Conservation (phyloP, 2,888 invertebrate genomes). For the Rhaphigaster nebulosa region DNA sequence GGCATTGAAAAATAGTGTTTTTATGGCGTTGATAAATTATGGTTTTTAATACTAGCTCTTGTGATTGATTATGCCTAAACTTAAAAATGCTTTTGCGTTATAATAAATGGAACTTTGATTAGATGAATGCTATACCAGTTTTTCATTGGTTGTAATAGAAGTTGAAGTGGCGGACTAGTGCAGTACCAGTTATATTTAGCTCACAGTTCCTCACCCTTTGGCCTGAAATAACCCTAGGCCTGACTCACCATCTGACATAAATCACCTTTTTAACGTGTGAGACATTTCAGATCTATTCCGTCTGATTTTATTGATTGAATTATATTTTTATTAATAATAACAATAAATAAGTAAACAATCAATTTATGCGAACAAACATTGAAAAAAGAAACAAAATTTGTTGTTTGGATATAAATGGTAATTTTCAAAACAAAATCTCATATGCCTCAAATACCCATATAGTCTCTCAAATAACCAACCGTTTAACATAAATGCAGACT, state of each 20-base stretch:
- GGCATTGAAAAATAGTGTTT: not conserved
- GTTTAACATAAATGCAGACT: no score
- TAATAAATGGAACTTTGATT: not conserved
- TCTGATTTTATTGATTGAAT: not conserved
- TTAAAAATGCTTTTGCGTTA: not conserved
- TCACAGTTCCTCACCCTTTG: not conserved
- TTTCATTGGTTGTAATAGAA: not conserved
- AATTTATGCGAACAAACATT: no score
- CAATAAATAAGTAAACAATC: no score
- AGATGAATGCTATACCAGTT: not conserved
- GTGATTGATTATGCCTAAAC: not conserved
- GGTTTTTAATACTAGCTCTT: not conserved
- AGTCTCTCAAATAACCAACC: no score
- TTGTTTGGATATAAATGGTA: no score
- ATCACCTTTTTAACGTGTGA: not conserved
- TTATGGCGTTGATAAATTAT: not conserved
- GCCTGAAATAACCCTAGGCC: not conserved
- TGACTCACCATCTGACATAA: constrained; percentile 30
- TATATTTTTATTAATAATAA: not conserved
- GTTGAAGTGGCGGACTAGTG: not conserved
- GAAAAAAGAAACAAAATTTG: no score
- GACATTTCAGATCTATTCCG: not conserved
- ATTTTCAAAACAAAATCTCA: no score
- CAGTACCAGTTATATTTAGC: not conserved
- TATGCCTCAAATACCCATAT: no score